A percentile compares a stretch with the other conserved stretches of the same genome.
Evolutionary conservation across 2,888 invertebrate genomes (phyloP).

Genomic region (Tillus elongatus): DNA sequence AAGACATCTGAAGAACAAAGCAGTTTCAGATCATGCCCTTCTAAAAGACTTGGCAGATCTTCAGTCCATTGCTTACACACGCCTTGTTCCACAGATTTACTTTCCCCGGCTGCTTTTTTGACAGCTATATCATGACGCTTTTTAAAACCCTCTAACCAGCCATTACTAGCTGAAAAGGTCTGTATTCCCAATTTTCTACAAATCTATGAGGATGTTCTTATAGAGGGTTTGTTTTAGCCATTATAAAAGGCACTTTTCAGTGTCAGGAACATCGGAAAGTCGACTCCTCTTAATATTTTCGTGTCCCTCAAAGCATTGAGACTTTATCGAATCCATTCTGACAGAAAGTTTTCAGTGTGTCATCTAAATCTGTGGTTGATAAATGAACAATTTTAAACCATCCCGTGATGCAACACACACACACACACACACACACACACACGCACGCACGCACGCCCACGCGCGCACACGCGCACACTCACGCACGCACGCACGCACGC

Average conservation of each 20-base stretch:
- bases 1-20: slow-evolving; percentile 5
- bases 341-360: no score
- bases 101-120: slow-evolving; percentile 14
- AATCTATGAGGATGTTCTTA: slow-evolving; percentile 2
- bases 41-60: slow-evolving; percentile 10
- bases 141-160: slow-evolving; percentile 17
- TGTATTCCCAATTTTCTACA: slow-evolving; percentile 13
- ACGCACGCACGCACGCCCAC: no score
- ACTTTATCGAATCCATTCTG: slow-evolving; percentile 5
- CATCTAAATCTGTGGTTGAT: no score
- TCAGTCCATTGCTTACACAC: slow-evolving; percentile 12
- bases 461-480: no score
- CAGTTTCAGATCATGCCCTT: slow-evolving; percentile 5
- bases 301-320: slow-evolving; percentile 7
- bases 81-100: slow-evolving; percentile 12
- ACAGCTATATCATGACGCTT: slow-evolving; percentile 16
- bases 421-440: no score
- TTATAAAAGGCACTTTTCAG: no score
- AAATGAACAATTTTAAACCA: no score
- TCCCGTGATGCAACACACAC: no score
- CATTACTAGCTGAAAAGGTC: slow-evolving; percentile 18
- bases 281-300: slow-evolving; percentile 7
- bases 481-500: no score
- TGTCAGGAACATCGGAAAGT: slow-evolving; percentile 3
- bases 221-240: background rate